Conservation (phyloP, 2,797 vertebrate species). For the Trachops cirrhosus region DNA sequence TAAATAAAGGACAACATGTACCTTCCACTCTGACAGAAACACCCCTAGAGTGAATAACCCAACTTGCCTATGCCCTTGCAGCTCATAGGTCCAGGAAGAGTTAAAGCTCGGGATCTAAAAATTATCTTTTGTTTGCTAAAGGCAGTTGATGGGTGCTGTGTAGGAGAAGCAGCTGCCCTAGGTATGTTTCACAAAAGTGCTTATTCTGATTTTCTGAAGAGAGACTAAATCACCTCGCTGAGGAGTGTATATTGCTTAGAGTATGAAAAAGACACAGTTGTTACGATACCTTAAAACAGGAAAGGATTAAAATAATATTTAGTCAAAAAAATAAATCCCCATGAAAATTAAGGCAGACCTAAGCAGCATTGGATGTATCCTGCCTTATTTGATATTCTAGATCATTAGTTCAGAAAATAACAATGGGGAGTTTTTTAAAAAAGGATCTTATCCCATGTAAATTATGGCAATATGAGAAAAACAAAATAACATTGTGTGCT, state of each 20-base stretch:
- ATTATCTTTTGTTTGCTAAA: slow-evolving; percentile 62
- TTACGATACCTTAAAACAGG: slow-evolving; percentile 39
- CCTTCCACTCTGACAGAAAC: background rate
- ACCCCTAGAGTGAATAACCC: background rate
- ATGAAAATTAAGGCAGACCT: background rate
- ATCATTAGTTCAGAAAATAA: slow-evolving; percentile 35
- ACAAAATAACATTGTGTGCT: background rate
- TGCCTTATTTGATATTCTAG: slow-evolving; percentile 35
- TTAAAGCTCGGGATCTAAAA: slow-evolving; percentile 46
- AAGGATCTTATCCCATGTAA: background rate
- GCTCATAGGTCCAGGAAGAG: slow-evolving; percentile 49
- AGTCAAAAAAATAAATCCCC: slow-evolving; percentile 35
- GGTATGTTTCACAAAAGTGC: slow-evolving; percentile 67
- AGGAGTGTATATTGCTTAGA: slow-evolving; percentile 40
- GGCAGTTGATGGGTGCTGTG: slow-evolving; percentile 50
- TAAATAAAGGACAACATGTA: slow-evolving; percentile 21
- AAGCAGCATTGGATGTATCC: background rate
- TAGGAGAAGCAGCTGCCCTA: slow-evolving; percentile 29
- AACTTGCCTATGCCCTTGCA: slow-evolving; percentile 47
- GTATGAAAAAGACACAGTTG: slow-evolving; percentile 30
- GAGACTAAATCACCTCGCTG: slow-evolving; percentile 14
- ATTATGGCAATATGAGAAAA: background rate
- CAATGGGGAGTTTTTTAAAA: background rate
- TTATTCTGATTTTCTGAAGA: slow-evolving; percentile 57
- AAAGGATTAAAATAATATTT: slow-evolving; percentile 50